These are phyloP conservation scores for Atrina japonica DNA, from an alignment of 2,888 invertebrate genomes.

Conservation along the genomic window DNA sequence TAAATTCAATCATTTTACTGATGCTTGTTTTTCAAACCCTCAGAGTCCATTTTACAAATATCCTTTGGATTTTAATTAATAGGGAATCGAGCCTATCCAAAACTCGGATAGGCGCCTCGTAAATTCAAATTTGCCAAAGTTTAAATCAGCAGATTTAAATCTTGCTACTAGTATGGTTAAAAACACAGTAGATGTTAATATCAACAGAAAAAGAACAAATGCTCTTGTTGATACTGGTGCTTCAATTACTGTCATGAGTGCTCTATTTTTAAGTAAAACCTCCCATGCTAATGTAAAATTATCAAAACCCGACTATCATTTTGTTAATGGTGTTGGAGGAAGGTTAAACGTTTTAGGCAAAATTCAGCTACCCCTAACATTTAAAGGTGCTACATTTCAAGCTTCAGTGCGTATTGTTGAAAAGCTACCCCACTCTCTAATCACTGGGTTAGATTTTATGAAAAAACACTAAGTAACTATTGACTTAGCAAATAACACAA, in stretches of 20 bases:
- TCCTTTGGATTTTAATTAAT: neutral
- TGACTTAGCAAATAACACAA: too few species aligned
- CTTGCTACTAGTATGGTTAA: neutral
- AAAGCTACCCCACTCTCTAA: too few species aligned
- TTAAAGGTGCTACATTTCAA: neutral
- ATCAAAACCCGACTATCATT: slow-evolving; percentile 4
- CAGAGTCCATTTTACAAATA: slow-evolving; percentile 6
- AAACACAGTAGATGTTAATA: neutral
- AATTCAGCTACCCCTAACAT: neutral
- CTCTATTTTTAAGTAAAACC: neutral
- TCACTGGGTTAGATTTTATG: too few species aligned
- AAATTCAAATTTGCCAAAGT: neutral
- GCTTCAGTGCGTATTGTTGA: too few species aligned
- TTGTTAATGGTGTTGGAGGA: slow-evolving; percentile 8
- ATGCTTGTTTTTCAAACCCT: slow-evolving; percentile 17
- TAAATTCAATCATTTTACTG: slow-evolving; percentile 1
- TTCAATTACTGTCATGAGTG: neutral
- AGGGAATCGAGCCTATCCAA: slow-evolving; percentile 2
- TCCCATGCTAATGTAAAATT: neutral
- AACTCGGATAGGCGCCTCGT: neutral
- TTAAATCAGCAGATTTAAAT: neutral
- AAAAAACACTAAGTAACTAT: too few species aligned
- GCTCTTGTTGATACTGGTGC: too few species aligned
- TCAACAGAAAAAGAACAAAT: slow-evolving; percentile 1
- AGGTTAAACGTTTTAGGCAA: neutral